Evolutionary conservation across 2,113 vertebrate genomes (phyloP), one percentile per base, ranked within the genome.

Genomic region (Cebus imitator): DNA sequence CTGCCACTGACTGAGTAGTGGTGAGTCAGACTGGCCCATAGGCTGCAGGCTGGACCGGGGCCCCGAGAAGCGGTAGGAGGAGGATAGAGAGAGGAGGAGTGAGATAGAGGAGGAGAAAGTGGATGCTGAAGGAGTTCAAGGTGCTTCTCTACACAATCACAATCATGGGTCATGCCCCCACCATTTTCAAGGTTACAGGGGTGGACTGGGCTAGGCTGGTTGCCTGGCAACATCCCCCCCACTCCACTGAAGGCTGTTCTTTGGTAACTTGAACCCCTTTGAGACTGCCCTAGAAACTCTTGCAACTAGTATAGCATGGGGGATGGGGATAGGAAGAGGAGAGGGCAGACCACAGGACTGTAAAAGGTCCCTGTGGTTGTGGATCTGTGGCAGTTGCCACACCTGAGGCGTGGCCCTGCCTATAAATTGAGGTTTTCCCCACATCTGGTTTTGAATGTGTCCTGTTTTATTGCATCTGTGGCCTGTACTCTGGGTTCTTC

Each of bases 201-300:
- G 57, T 92, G 52, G 40, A 90, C 30, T 92, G 32, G 92, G 43
- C 84, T 96, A 79, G 48, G 23, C 43, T 90, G 27, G 83, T 96
- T 98, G 92, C 94, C 64, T 96, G 75, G 96, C 80, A 97, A 96
- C 79, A 80, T 16, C 64, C 52, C 48, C 43, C 84, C 32, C 40
- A 35, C 37, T 73, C 35, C 61, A 64, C 61, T 30, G 27, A 86
- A 88, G 87, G 90, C 64, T 87, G 78, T 87, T 97, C 87, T 92
- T 94, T 48, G 27, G 94, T 97, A 96, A 95, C 88, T 94, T 81
- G 94, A 97, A 96, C 66, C 85, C 72, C 72, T 97, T 95, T 90
- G 94, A 96, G 76, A 94, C 78, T 94, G 57, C 72, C 52, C 66
- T 75, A 78, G 84, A 95, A 96, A 58, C 68, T 96, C 87, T 95